Evolutionary conservation across 2,113 vertebrate species (phyloP), one percentile per base, ranked within the genome.

Genomic region (Neolamprologus falcicula): DNA sequence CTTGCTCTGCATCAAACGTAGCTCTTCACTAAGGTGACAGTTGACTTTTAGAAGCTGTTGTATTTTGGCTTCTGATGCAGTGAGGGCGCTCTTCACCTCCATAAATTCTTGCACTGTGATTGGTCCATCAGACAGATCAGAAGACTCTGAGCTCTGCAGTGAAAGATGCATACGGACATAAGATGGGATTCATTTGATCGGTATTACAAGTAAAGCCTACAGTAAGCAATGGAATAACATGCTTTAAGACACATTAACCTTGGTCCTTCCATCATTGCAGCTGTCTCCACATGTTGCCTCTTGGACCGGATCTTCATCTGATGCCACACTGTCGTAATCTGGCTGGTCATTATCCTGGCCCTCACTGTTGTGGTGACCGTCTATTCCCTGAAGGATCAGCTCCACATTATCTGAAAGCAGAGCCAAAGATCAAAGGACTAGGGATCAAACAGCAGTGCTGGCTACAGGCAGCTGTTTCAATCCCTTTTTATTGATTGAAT

Each of bases 31-130:
- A 86, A 99, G 95, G 96, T 98, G 98, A 96, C 98, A 97, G 97
- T 99, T 99, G 96, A 99, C 98, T 94, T 99, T 99, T 89, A 99
- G 98, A 83, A 99, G 95, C 96, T 99, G 99, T 83, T 99, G 98
- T 92, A 99, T 99, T 97, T 99, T 99, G 83, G 97, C 97, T 94
- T 99, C 99, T 7, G 99, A 99, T 87, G 98, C 98, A 81, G 97
- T 98, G 92, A 99, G 95, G 2, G 99, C 98, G 9, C 96, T 98
- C 97, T 98, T 99, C 89, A 99, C 98, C 92, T 99, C 98, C 97
- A 99, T 94, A 83, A 98, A 99, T 55, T 99, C 99, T 94, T 98
- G 98, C 81, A 98, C 97, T 24, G 99, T 98, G 95, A 99, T 97
- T 40, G 98, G 97, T 71, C 98, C 98, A 88, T 99, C 99, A 21